phyloP scores from a whole-genome alignment of 2,888 invertebrate genomes.

The Orthosia cruda region DNA sequence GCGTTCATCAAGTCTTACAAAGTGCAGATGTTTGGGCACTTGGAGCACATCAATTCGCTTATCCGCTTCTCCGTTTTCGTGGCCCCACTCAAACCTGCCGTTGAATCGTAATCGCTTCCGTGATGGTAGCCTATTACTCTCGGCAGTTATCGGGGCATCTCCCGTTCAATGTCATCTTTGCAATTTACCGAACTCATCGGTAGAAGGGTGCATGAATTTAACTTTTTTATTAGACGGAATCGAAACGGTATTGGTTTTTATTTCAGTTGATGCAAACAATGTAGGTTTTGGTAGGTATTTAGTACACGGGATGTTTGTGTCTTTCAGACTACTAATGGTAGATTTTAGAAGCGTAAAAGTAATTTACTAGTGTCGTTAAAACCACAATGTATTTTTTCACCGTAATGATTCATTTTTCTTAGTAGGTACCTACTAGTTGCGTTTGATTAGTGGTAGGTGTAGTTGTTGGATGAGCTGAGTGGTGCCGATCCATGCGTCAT shows the following conservation, averaged over 20 bases:
- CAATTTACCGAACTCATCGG: conserved; percentile 51
- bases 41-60: too few relatives aligned
- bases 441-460: too few relatives aligned
- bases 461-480: too few relatives aligned
- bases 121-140: conserved; percentile 81
- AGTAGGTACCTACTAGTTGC: too few relatives aligned
- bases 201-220: conserved; percentile 62
- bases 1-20: too few relatives aligned
- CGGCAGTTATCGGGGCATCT: conserved; percentile 79
- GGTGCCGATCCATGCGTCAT: too few relatives aligned
- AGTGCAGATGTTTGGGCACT: too few relatives aligned
- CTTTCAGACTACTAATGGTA: too few relatives aligned
- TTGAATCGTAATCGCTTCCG: conserved; percentile 73
- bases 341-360: too few relatives aligned
- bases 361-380: not conserved
- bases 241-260: conserved; percentile 19
- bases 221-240: conserved; percentile 36
- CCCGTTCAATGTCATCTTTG: conserved; percentile 73
- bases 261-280: not conserved
- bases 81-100: conserved; percentile 15
- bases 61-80: conserved; percentile 2
- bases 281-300: not conserved
- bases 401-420: not conserved
- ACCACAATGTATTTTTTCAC: not conserved
- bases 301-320: too few relatives aligned